Base-by-base conservation (phyloP, 2,888 invertebrate genomes). In the Standfussiana lucernea region DNA sequence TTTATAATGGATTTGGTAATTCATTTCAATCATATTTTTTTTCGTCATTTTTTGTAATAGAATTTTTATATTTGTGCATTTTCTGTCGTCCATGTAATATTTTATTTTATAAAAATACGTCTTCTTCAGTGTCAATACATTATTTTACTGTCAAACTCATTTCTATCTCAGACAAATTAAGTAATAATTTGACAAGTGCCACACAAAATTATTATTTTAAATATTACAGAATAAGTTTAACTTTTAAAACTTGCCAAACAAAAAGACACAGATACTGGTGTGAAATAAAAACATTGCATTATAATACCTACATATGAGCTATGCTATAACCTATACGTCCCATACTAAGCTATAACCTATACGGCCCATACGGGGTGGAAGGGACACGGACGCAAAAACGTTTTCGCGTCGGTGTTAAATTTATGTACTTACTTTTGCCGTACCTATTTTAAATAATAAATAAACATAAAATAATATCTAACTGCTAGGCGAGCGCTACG, bases 1-100 rank as follows among this genome's bases (percentile, higher is more conserved):
- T 64, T 67, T 35, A 18, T 68, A 64, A 73, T 70, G 65, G 32
- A 68, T 84, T 75, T 37, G 8, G 45, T 67, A 18, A 77, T 82
- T 53, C 50, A 45, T 76, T 79, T 82, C 21, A 8, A 65, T 81
- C 1, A 28, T n/a, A n/a, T 1, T 7, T 65, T 75, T 61, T 35
- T 40, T 47, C 18, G 8, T 18, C 24, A 15, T 45, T 0, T 64
- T 53, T 40, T 64, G 6, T 13, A 32, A 15, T n/a, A 37, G 1
- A 3, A 37, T 45, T 82, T 73, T 50, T 76, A 40, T 77, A 59
- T 40, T 62, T 56, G 11, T 83, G 21, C 35, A 15, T 45, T 77
- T 50, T 50, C 42, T n/a, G 42, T 24, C 21, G 7, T 42, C 28
- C 0, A 35, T 32, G 28, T 83, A 56, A 35, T 37, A 62, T 40